Base-by-base conservation (phyloP, 2,797 vertebrate genomes). In the Leptodactylus fallax region DNA sequence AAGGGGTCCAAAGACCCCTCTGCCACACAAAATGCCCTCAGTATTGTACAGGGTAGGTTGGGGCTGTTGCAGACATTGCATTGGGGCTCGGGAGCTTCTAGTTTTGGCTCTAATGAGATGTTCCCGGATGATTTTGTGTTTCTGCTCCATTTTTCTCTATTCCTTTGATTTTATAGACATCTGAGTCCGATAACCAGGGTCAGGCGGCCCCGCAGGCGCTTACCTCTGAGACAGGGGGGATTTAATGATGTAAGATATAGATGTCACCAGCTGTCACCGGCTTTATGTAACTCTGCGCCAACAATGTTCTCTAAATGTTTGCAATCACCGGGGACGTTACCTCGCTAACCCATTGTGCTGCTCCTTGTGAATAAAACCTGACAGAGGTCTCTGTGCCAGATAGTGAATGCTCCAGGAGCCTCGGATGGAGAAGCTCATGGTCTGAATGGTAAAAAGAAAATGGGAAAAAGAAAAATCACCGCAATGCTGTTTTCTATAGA, bases 301-400 rank as follows among this genome's bases (percentile, higher is more conserved):
- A 79, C 53, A 60, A 58, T 6, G 53, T 78, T 23, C 11, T 58
- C 25, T 19, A 17, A 60, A 79, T 79, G 77, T 58, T 58, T 58
- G 53, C 53, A 78, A 23, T 56, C 76, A 27, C 53, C 17, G 77
- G 58, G 77, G 77, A 79, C 17, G 14, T 79, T 60, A 19, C 77
- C 77, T 60, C 25, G 12, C 7, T 79, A 17, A 27, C 77, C 77
- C 53, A 78, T 36, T 79, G 55, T 58, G 55, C 77, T 21, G 36
- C 11, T 58, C 77, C 25, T 36, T 1, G 55, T 36, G 53, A 58
- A 79, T 60, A 27, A 60, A 36, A 36, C 23, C 77, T 79, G 77
- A 79, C 77, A 79, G 76, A 56, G 77, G 77, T 58, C 77, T 21
- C 55, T 1, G 23, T 36, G 77, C 77, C 77, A 79, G 17, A 58